Conservation (phyloP, 2,113 vertebrate genomes). For the Alaudala cheleensis region DNA sequence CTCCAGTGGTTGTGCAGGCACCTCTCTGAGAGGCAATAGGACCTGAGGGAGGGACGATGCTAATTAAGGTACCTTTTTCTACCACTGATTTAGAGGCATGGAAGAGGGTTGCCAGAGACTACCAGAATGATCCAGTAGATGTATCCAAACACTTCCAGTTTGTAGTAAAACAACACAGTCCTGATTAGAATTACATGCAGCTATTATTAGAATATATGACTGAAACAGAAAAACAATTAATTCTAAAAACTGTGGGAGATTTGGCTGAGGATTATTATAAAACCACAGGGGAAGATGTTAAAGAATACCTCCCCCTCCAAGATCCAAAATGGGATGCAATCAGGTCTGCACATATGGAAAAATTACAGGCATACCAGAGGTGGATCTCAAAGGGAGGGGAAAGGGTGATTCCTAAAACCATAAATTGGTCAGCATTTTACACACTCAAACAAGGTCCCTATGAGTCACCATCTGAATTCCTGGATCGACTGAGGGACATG, state of each 20-base stretch:
- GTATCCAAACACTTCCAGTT: not conserved
- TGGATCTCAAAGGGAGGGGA: too few relatives aligned
- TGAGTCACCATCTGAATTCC: too few relatives aligned
- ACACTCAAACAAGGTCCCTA: too few relatives aligned
- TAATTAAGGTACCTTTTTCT: not conserved
- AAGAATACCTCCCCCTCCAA: not conserved
- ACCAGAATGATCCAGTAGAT: not conserved
- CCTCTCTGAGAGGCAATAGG: not conserved
- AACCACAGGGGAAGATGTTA: not conserved
- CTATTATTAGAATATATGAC: not conserved
- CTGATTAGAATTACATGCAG: not conserved
- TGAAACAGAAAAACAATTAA: not conserved
- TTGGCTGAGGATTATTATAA: not conserved
- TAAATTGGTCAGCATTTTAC: too few relatives aligned
- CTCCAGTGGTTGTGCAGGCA: not conserved
- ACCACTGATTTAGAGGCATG: not conserved
- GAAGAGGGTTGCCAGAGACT: not conserved
- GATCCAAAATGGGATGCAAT: too few relatives aligned
- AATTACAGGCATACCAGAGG: too few relatives aligned
- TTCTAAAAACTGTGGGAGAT: not conserved
- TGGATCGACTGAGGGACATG: too few relatives aligned
- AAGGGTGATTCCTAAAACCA: too few relatives aligned
- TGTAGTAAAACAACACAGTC: not conserved
- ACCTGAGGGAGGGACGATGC: not conserved
- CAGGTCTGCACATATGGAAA: too few relatives aligned